A percentile compares a stretch with the other conserved stretches of the same genome.
Evolutionary conservation across 2,113 vertebrate genomes (phyloP).

Genomic region (Engystomops pustulosus): DNA sequence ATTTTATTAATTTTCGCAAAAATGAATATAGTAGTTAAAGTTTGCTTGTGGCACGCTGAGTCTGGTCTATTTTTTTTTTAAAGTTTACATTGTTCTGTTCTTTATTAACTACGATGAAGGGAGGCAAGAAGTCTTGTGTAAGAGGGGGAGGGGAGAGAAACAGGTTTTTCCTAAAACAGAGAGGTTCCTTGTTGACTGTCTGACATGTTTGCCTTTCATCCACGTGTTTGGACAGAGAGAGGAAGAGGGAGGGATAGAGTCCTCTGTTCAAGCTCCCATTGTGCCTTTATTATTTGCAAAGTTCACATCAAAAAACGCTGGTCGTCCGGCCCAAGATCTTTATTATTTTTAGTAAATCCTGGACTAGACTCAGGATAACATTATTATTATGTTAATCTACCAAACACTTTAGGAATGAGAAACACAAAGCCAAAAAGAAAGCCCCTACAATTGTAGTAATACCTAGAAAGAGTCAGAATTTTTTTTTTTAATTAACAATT

Average conservation of each 20-base stretch:
- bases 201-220: constrained; percentile 60
- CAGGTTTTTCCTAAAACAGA: constrained; percentile 61
- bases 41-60: background rate
- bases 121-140: constrained; percentile 56
- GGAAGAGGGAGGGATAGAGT: constrained; percentile 56
- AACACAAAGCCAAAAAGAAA: background rate
- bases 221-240: constrained; percentile 61
- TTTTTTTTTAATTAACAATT: background rate
- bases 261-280: constrained; percentile 64
- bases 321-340: constrained; percentile 48
- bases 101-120: constrained; percentile 55
- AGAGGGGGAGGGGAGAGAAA: constrained; percentile 57
- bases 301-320: constrained; percentile 62
- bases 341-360: constrained; percentile 49
- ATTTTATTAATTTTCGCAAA: background rate
- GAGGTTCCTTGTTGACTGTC: constrained; percentile 61
- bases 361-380: constrained; percentile 18
- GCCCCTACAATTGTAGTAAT: background rate
- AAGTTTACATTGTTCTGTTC: constrained; percentile 59
- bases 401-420: background rate
- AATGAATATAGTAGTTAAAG: background rate
- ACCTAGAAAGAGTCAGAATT: too few species aligned
- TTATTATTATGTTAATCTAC: constrained; percentile 35
- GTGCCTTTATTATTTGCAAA: constrained; percentile 64
- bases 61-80: constrained; percentile 17